Evolutionary conservation across 2,797 vertebrate species (phyloP).

Genomic region (Bradypodion pumilum): DNA sequence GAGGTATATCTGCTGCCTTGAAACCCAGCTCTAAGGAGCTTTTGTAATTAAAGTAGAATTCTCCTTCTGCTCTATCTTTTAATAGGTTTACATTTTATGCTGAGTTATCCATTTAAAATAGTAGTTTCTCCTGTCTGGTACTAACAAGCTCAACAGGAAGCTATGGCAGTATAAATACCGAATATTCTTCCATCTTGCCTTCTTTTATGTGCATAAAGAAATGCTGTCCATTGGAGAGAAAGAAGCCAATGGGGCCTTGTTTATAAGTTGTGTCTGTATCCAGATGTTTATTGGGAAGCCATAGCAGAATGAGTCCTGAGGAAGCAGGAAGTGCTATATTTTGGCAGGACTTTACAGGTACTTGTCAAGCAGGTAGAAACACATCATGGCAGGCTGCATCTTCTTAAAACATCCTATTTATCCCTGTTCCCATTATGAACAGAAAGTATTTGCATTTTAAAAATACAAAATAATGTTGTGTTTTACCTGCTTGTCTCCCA

Average conservation of each 20-base stretch:
- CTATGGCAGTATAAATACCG: too few relatives aligned
- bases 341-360: neutral
- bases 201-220: neutral
- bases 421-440: neutral
- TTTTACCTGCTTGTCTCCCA: neutral
- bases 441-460: neutral
- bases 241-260: too few relatives aligned
- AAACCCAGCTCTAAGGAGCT: too few relatives aligned
- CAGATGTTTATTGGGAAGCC: neutral
- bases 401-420: neutral
- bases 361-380: neutral
- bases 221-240: neutral
- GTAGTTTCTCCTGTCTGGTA: too few relatives aligned
- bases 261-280: neutral
- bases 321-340: neutral
- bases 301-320: neutral
- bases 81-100: too few relatives aligned
- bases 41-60: too few relatives aligned
- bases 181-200: neutral
- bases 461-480: neutral
- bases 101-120: too few relatives aligned
- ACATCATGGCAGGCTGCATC: neutral
- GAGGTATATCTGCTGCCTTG: too few relatives aligned
- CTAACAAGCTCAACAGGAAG: too few relatives aligned
- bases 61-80: too few relatives aligned